Evolutionary conservation across 37 sponge, comb jelly and placozoan genomes (phyloP).

Genomic region (Hexactinellida sp.): DNA sequence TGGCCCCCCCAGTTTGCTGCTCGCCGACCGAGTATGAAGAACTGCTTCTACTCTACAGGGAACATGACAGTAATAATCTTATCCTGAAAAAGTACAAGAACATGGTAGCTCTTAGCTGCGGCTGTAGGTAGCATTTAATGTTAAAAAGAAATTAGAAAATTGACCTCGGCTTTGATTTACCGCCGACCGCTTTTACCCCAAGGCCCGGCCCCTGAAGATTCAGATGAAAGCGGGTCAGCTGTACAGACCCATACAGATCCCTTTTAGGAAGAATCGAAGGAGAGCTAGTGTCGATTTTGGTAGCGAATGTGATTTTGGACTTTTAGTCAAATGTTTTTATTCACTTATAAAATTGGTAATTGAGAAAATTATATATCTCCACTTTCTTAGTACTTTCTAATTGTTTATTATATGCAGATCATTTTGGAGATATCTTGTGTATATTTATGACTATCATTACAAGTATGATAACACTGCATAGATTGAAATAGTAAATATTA

Average conservation of each 20-base stretch:
- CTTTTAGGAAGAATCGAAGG: not conserved
- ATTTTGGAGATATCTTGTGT: not conserved
- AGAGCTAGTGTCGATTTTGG: not conserved
- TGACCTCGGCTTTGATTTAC: not conserved
- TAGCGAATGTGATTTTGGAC: not conserved
- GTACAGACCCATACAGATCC: not conserved
- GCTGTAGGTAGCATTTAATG: not conserved
- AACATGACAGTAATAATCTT: not conserved
- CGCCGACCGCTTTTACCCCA: not conserved
- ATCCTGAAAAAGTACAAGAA: not conserved
- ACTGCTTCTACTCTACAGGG: not conserved
- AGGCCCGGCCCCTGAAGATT: not conserved
- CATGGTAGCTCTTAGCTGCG: constrained; percentile 12
- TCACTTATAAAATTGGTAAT: not conserved
- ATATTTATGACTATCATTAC: not conserved
- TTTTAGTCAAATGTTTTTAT: constrained; percentile 16
- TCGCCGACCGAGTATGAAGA: not conserved
- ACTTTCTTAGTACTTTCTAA: not conserved
- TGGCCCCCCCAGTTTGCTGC: not conserved
- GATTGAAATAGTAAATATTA: too few species aligned
- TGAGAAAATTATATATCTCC: not conserved
- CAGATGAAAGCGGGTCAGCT: not conserved
- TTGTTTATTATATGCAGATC: not conserved
- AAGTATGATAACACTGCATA: too few species aligned
- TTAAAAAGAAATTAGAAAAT: not conserved